Base-by-base conservation (phyloP, 2,113 vertebrate genomes). In the Marmota flaviventris region DNA sequence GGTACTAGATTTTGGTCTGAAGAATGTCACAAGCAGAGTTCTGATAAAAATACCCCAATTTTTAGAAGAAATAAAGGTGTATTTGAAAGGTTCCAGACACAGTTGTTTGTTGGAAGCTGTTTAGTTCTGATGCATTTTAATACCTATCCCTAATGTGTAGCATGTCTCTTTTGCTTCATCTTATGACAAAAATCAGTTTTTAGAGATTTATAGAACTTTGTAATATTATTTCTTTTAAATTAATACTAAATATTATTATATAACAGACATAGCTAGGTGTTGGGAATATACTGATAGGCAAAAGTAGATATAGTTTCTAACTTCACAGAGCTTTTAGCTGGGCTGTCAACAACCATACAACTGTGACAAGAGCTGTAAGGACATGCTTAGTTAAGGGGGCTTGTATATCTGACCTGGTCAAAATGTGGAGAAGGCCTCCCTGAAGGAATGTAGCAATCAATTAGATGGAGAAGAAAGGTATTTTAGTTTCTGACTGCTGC, bases 11-110 rank as follows among this genome's bases (percentile, higher is more conserved):
- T 95, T 92, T 82, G n/a, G 32, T 85, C 42, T 81, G 61, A 95
- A 85, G 51, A 79, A 89, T 61, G 7, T 56, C 70, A 42, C 70
- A 51, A 77, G 14, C 65, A 58, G 5, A 77, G 48, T 91, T 95
- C 69, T 87, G 75, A 53, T 14, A 83, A 90, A 61, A 88, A 79
- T 93, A 8, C 24, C n/a, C 24, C 39, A 20, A 9, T 32, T 65
- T 72, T 91, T 82, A 91, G 77, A 93, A 87, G 53, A 95, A 96
- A 87, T 84, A 65, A 78, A 75, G 7, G 17, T 42, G 0, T 75
- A 53, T 83, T 96, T 91, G 82, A 86, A 91, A 79, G 56, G 42
- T 84, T 51, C 34, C 8, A 70, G 61, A 51, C 37, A 91, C 8
- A 58, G 32, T 61, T 89, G 63, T 12, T 78, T 81, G 11, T 69